phyloP scores from a whole-genome alignment of 2,888 invertebrate genomes.

The Hypomecis punctinalis region DNA sequence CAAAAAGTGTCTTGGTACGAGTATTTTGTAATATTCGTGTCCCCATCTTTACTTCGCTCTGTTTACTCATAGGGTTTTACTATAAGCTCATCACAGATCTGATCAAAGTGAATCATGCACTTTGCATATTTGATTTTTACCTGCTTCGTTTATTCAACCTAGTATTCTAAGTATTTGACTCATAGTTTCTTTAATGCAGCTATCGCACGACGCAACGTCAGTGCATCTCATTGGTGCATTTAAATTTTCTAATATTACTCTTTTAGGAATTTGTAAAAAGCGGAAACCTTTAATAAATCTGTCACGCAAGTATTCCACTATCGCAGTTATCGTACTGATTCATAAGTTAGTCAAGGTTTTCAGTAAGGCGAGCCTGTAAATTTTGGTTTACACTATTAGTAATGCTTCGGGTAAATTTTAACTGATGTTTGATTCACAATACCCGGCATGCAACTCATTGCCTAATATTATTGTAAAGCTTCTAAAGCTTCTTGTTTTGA shows the following conservation, averaged over 20 bases:
- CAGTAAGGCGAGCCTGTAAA: constrained; percentile 37
- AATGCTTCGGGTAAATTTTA: constrained; percentile 37
- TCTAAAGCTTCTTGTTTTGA: too few relatives aligned
- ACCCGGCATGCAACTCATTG: constrained; percentile 5
- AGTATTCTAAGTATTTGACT: constrained; percentile 53
- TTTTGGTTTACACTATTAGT: constrained; percentile 51
- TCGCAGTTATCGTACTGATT: constrained; percentile 50
- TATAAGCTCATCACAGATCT: constrained; percentile 9
- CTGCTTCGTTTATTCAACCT: constrained; percentile 49
- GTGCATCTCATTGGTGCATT: constrained; percentile 45
- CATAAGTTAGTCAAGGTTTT: constrained; percentile 60
- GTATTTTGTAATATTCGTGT: background rate
- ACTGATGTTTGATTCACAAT: constrained; percentile 22
- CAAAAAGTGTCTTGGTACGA: too few relatives aligned
- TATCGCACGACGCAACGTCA: constrained; percentile 27
- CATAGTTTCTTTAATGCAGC: constrained; percentile 37
- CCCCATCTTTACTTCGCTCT: background rate
- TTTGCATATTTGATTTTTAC: constrained; percentile 46
- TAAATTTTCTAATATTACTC: constrained; percentile 11
- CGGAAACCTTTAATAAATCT: constrained; percentile 60
- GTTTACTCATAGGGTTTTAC: background rate
- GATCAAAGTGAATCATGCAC: constrained; percentile 18
- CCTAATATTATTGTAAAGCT: constrained; percentile 12
- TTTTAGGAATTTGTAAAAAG: constrained; percentile 41
- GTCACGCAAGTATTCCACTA: constrained; percentile 49